phyloP scores from a whole-genome alignment of 2,797 vertebrate species.

The Trichosurus vulpecula region DNA sequence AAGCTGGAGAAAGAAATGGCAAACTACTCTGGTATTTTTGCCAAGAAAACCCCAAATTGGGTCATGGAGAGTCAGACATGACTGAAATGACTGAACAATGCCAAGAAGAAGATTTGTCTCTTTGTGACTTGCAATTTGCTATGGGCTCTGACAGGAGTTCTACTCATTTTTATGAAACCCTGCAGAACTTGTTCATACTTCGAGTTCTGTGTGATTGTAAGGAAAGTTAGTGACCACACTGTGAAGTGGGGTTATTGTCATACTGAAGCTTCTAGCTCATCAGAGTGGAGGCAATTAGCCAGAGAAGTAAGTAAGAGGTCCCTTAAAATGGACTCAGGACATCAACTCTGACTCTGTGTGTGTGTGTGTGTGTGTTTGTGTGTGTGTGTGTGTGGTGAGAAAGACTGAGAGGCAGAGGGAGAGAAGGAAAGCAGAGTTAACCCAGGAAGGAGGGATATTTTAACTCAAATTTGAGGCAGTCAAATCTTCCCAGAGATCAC shows the following conservation, averaged over 20 bases:
- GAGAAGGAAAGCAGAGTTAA: neutral
- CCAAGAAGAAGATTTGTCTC: no score
- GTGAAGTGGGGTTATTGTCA: neutral
- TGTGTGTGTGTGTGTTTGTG: neutral
- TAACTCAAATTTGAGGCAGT: neutral
- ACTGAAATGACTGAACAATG: neutral
- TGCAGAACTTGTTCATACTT: neutral
- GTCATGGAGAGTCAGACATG: neutral
- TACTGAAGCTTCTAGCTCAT: neutral
- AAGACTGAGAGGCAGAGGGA: neutral
- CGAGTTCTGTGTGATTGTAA: neutral
- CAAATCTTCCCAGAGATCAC: neutral
- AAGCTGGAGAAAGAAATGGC: neutral
- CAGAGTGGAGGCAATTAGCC: neutral
- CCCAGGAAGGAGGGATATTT: neutral
- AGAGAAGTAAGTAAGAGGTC: no score
- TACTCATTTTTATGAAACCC: neutral
- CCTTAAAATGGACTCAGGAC: neutral
- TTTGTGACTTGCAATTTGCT: neutral
- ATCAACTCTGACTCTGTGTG: neutral
- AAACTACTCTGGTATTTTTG: neutral
- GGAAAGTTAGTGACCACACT: neutral
- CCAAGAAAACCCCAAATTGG: no score
- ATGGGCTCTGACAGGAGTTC: neutral
- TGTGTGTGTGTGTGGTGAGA: neutral